A percentile compares a stretch with the other conserved stretches of the same genome.
Conservation (phyloP, 1,140 invertebrate genomes). For the Hestina assimilis region DNA sequence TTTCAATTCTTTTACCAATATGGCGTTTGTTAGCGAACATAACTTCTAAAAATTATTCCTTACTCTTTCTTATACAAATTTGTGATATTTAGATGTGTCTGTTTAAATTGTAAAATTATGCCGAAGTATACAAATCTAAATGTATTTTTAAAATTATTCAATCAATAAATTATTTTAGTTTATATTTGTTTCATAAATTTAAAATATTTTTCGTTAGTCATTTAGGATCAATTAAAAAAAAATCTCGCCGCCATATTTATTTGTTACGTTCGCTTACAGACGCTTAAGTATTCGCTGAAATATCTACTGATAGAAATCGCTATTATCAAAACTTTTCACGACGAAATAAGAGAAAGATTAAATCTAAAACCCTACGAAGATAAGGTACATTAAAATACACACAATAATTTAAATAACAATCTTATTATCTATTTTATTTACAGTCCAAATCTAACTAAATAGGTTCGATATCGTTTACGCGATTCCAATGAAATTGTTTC, state of each 20-base stretch:
- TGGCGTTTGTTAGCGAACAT: slow-evolving; percentile 27
- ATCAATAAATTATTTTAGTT: too few species aligned
- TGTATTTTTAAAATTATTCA: too few species aligned
- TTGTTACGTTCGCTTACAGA: slow-evolving; percentile 1
- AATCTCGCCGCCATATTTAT: too few species aligned
- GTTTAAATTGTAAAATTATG: too few species aligned
- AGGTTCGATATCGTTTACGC: slow-evolving; percentile 10
- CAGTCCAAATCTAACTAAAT: slow-evolving; percentile 45
- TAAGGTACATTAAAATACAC: slow-evolving; percentile 52
- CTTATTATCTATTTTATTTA: slow-evolving; percentile 60
- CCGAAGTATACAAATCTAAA: too few species aligned
- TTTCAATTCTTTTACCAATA: slow-evolving; percentile 39
- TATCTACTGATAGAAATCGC: slow-evolving; percentile 32
- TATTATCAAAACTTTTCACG: slow-evolving; percentile 32
- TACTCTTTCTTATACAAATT: too few species aligned
- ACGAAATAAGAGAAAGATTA: slow-evolving; percentile 39
- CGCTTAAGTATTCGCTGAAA: slow-evolving; percentile 4
- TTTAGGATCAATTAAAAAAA: too few species aligned
- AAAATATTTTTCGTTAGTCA: too few species aligned
- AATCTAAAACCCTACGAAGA: slow-evolving; percentile 37
- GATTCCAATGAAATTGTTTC: slow-evolving; percentile 12
- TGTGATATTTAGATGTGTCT: too few species aligned
- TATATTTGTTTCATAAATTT: too few species aligned
- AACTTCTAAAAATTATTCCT: not conserved
- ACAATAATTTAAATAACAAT: slow-evolving; percentile 58